Evolutionary conservation across 2,797 vertebrate species (phyloP).

Genomic region (Anniella stebbinsi): DNA sequence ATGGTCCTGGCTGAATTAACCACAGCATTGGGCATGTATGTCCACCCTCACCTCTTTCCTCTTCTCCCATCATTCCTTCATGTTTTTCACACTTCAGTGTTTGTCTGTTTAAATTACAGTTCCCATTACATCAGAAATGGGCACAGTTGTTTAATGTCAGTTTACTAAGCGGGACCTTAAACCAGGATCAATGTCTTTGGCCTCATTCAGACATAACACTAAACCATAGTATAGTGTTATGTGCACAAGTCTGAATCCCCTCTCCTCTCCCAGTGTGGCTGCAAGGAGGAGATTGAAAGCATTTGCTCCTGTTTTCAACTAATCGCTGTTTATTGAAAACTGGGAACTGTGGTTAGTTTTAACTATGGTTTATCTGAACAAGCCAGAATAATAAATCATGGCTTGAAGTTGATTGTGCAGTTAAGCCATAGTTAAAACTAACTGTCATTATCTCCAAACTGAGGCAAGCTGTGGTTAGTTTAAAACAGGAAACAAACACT

Average conservation of each 20-base stretch:
- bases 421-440: background rate
- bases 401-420: background rate
- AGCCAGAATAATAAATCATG: background rate
- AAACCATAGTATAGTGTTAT: too few species aligned
- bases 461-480: background rate
- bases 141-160: too few species aligned
- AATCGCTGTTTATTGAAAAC: background rate
- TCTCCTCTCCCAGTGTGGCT: background rate
- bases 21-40: background rate
- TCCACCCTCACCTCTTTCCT: background rate
- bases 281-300: background rate
- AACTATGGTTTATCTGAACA: background rate
- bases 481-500: background rate
- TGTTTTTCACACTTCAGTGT: too few species aligned
- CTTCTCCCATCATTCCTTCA: too few species aligned
- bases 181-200: too few species aligned
- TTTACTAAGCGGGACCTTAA: too few species aligned
- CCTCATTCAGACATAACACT: too few species aligned
- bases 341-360: background rate
- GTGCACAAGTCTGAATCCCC: background rate
- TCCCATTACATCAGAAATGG: too few species aligned
- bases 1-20: background rate
- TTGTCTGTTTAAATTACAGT: too few species aligned
- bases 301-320: background rate
- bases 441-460: background rate